These are phyloP conservation scores for Bombus polaris DNA, from an alignment of 1,140 invertebrate species.

Conservation along the genomic window DNA sequence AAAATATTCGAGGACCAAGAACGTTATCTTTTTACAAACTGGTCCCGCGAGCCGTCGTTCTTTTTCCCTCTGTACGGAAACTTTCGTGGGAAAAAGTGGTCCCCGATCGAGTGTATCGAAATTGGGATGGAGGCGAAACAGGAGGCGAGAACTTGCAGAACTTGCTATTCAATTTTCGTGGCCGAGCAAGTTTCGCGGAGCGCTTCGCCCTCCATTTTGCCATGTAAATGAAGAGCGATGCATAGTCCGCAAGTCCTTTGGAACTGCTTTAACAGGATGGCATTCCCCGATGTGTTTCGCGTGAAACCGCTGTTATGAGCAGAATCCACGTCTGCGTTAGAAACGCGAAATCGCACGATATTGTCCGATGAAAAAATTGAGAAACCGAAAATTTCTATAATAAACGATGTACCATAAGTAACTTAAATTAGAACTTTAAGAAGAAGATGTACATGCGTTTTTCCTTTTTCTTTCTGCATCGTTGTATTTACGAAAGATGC, in stretches of 20 bases:
- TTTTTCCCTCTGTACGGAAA: background rate
- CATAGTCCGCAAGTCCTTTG: background rate
- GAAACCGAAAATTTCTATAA: too few relatives aligned
- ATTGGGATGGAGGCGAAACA: background rate
- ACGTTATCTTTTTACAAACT: too few relatives aligned
- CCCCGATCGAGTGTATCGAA: background rate
- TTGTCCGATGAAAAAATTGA: too few relatives aligned
- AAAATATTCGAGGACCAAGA: too few relatives aligned
- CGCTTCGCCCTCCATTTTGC: background rate
- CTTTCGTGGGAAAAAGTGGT: background rate
- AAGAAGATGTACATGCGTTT: too few relatives aligned
- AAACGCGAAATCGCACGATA: too few relatives aligned
- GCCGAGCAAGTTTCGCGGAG: background rate
- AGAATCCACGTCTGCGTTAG: too few relatives aligned
- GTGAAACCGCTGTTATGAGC: background rate
- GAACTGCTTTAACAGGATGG: background rate
- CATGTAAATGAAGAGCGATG: background rate
- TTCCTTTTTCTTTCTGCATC: too few relatives aligned
- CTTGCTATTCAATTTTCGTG: slow-evolving; percentile 18
- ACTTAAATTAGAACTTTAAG: too few relatives aligned
- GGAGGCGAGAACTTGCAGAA: background rate
- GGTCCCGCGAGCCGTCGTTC: too few relatives aligned
- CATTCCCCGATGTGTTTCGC: background rate
- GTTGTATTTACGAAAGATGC: too few relatives aligned
- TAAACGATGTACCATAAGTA: too few relatives aligned